phyloP scores from a whole-genome alignment of 2,797 vertebrate genomes.

The Prunella strophiata region DNA sequence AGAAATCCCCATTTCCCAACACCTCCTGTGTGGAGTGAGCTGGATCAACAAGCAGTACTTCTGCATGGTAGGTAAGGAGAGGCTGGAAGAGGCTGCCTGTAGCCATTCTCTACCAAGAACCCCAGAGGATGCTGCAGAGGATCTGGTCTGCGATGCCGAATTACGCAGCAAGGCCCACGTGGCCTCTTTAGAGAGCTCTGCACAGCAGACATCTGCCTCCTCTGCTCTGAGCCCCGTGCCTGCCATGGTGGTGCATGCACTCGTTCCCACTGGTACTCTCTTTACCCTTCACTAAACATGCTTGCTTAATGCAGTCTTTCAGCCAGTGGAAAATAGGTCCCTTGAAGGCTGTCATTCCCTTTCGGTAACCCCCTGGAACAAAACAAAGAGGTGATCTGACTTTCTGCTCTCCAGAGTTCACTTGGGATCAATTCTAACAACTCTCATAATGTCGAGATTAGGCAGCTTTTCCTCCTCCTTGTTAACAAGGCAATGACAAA shows the following conservation, averaged over 20 bases:
- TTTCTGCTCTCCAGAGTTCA: conserved; percentile 72
- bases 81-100: neutral
- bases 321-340: conserved; percentile 73
- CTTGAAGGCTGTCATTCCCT: conserved; percentile 75
- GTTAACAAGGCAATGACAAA: conserved; percentile 69
- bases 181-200: conserved; percentile 40
- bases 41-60: neutral
- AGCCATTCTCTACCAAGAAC: neutral
- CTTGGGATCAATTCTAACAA: conserved; percentile 76
- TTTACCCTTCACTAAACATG: conserved; percentile 75
- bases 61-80: neutral
- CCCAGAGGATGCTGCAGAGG: neutral
- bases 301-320: conserved; percentile 73
- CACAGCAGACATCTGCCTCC: conserved; percentile 53
- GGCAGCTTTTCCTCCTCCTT: conserved; percentile 70
- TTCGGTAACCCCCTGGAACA: conserved; percentile 63
- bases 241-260: conserved; percentile 30
- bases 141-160: neutral
- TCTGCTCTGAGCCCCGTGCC: neutral
- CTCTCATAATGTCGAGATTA: conserved; percentile 71
- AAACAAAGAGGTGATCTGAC: conserved; percentile 73
- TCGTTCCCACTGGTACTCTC: conserved; percentile 53
- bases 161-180: neutral
- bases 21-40: neutral
- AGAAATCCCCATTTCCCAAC: neutral